Evolutionary conservation across 2,888 invertebrate species (phyloP).

Genomic region (Oscheius myriophilus): DNA sequence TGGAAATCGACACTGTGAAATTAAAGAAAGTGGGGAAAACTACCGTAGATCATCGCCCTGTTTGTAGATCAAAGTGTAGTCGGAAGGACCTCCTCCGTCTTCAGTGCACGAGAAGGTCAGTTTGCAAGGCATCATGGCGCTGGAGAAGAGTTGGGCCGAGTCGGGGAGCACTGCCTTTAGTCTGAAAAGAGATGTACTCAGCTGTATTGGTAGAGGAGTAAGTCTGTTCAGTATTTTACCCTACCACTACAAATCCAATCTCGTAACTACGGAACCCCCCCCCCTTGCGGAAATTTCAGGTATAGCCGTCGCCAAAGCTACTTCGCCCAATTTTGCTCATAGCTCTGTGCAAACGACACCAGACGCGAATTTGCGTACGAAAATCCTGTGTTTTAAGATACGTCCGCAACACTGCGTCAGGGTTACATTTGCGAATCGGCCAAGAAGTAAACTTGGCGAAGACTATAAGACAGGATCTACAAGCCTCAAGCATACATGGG

Average conservation of each 20-base stretch:
- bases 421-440: no score
- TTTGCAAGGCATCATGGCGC: constrained; percentile 91
- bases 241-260: neutral
- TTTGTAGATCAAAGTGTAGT: constrained; percentile 95
- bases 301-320: no score
- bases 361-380: no score
- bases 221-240: neutral
- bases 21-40: neutral
- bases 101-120: constrained; percentile 82
- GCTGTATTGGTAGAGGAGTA: neutral
- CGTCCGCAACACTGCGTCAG: no score
- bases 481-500: no score
- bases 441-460: no score
- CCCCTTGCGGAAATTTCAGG: no score
- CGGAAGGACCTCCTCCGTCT: constrained; percentile 72
- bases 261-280: no score
- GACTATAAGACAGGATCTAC: no score
- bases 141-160: constrained; percentile 92
- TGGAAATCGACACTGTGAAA: constrained; percentile 50
- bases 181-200: constrained; percentile 20
- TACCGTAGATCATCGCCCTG: constrained; percentile 88
- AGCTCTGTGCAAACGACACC: no score
- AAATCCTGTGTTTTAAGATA: no score
- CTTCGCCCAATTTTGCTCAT: no score
- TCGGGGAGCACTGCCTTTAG: constrained; percentile 88